Evolutionary conservation across 2,797 vertebrate species (phyloP), one percentile per base, ranked within the genome.

Genomic region (Schizothorax lantsangensis): DNA sequence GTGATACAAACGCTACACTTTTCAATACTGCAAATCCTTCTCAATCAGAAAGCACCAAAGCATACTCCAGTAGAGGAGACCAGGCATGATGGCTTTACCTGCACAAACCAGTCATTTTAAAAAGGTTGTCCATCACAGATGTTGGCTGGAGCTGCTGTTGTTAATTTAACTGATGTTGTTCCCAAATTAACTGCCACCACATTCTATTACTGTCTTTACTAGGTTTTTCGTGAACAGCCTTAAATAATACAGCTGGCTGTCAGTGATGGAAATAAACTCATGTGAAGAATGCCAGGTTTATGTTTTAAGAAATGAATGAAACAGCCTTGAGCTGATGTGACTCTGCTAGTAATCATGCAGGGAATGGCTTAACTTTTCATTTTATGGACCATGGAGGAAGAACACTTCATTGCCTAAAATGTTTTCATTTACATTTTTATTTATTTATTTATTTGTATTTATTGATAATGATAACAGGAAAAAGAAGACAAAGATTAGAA

Each of bases 271-370:
- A 17, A 47, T 47, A 52, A 77, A 54, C 47, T 21, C 4, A 36
- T 19, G 15, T 10, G 26, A 49, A 75, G 14, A 75, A 49, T 17
- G 71, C 21, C 14, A 74, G 73, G 26, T 33, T 74, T 75, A 30
- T 45, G 14, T 75, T 75, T 75, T 33, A 33, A 49, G 43, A 69
- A 85, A 81, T 23, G 26, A 52, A 82, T 43, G 9, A 87, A 81
- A 75, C 64, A 72, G 82, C 68, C 79, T 79, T 68, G 62, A 73
- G 78, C 73, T 83, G 79, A 87, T 68, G 54, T 47, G 79, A 87
- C 79, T 66, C 84, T 89, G 43, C 47, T 82, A 80, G 83, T 79
- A 89, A 87, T 87, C 73, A 73, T 47, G 30, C 30, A 30, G 68
- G 45, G 33, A 6, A 23, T 78, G 79, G 87, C 85, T 89, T 52